Base-by-base conservation (phyloP, 2,797 vertebrate species). In the Arrhamphus sclerolepis region DNA sequence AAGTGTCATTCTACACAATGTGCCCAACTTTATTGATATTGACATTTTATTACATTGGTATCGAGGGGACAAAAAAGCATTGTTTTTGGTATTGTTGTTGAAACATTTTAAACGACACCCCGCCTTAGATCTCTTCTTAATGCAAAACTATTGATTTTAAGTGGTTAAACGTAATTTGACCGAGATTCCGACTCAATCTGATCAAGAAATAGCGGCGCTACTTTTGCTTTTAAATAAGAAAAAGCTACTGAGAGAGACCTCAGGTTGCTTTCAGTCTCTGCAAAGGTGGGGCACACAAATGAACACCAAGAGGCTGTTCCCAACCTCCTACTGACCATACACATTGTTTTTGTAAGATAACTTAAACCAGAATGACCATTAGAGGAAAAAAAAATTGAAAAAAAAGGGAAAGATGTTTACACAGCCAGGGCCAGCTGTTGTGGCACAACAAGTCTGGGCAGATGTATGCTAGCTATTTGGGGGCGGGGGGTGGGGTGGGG, bases 271-370 rank as follows among this genome's bases (percentile, higher is more conserved):
- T 38, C 7, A 38, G 34, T 38, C 1, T 34, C 2, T 4, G 34
- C 13, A 9, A 3, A 9, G 68, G 72, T 66, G 11, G 48, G 43
- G 13, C 21, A 5, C 29, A 28, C 77, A 78, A 70, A 71, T 63
- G 67, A 72, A 66, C 54, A 65, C 69, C 75, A 73, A 74, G 70
- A 78, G 67, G 77, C 63, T 67, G 38, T 57, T 70, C 57, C 66
- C 46, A 62, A 54, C 77, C 66, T 69, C 68, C 77, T 13, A 44
- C 63, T 69, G 70, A 87, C 78, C 81, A 80, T 70, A 65, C 67
- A 70, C 75, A 70, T 71, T 81, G 83, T 78, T 81, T 75, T n/a
- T n/a, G n/a, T 70, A 62, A 77, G 56, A 62, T 1, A 17, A 63
- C 13, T 46, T 54, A 66, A 72, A 79, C 80, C 80, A 81, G 61